These are phyloP conservation scores for Lepidotrigona ventralis DNA, from an alignment of 1,140 invertebrate species.

Conservation along the genomic window DNA sequence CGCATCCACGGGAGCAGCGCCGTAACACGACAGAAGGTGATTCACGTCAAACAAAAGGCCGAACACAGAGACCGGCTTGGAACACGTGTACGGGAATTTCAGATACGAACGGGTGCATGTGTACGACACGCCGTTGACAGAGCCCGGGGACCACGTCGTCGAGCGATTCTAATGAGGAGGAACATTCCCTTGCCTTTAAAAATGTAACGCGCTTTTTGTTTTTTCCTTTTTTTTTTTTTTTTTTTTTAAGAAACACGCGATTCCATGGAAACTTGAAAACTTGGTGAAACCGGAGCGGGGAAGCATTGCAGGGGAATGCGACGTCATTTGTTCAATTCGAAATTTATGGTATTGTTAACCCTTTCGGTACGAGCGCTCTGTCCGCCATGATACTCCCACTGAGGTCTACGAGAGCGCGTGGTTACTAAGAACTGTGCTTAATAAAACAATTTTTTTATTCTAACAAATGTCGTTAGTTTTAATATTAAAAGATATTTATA, in stretches of 20 bases:
- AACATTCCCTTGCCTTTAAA: conserved; percentile 8
- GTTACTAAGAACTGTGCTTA: too few relatives aligned
- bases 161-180: conserved; percentile 30
- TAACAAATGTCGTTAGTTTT: too few relatives aligned
- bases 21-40: conserved; percentile 60
- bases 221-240: too few relatives aligned
- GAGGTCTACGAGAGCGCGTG: too few relatives aligned
- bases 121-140: conserved; percentile 44
- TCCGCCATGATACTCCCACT: too few relatives aligned
- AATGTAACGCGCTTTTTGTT: conserved; percentile 24
- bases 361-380: too few relatives aligned
- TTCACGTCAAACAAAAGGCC: conserved; percentile 75
- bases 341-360: too few relatives aligned
- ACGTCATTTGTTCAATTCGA: background rate
- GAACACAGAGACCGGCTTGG: conserved; percentile 55
- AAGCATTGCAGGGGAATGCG: background rate
- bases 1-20: conserved; percentile 27
- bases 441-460: too few relatives aligned
- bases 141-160: too few relatives aligned
- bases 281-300: background rate
- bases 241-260: background rate
- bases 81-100: conserved; percentile 69
- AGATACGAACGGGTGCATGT: conserved; percentile 54
- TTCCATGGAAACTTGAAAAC: conserved; percentile 2
- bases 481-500: too few relatives aligned